phyloP scores from a whole-genome alignment of 2,797 vertebrate species.

The Dicrostonyx torquatus region DNA sequence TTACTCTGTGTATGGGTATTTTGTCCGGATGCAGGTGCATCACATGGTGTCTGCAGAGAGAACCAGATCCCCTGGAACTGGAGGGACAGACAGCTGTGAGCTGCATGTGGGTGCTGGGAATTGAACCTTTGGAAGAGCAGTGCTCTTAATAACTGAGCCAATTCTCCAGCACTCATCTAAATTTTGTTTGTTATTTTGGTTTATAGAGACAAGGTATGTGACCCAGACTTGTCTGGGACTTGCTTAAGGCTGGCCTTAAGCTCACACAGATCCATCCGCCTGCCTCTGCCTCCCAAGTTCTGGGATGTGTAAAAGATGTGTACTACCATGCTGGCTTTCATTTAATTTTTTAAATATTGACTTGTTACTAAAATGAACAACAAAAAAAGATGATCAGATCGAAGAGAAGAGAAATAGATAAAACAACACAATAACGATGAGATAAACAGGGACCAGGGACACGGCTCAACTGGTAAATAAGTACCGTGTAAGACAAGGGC shows the following conservation, averaged over 20 bases:
- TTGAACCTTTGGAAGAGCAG: neutral
- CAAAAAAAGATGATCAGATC: neutral
- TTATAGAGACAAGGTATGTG: neutral
- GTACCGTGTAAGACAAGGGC: neutral
- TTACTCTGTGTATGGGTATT: neutral
- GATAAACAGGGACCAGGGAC: neutral
- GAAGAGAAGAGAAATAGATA: neutral
- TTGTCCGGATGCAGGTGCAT: neutral
- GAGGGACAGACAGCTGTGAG: neutral
- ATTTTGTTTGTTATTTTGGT: neutral
- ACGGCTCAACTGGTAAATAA: neutral
- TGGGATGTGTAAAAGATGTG: neutral
- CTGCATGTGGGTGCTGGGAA: neutral
- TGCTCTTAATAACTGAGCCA: neutral
- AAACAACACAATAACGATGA: neutral
- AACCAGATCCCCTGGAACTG: neutral
- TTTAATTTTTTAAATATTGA: neutral
- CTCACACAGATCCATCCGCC: neutral
- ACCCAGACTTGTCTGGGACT: neutral
- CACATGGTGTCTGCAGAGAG: neutral
- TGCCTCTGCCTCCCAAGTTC: neutral
- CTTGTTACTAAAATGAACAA: constrained; percentile 7
- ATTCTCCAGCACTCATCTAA: neutral
- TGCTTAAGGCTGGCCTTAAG: neutral
- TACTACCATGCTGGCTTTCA: neutral